Percentiles rank a stretch among this genome's conserved stretches.
Conservation (phyloP, 2,888 invertebrate species). For the Leucophenga montana region DNA sequence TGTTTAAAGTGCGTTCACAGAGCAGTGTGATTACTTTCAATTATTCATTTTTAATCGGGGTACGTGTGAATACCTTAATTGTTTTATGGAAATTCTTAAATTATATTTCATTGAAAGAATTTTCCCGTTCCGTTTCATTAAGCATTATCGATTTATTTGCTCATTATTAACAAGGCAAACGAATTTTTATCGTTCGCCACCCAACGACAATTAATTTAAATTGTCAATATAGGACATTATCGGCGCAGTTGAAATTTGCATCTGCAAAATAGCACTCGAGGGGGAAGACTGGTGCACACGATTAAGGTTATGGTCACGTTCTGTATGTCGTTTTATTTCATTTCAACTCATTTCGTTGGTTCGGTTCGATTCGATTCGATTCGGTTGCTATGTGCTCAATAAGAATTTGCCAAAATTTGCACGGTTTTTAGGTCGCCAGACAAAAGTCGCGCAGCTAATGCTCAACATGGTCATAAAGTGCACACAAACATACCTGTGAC, state of each 20-base stretch:
- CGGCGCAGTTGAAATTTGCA: constrained; percentile 8
- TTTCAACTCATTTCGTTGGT: background rate
- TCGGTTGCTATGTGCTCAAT: constrained; percentile 1
- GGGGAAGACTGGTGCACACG: background rate
- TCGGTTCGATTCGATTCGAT: no score
- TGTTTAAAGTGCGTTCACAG: no score
- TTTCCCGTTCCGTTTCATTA: no score
- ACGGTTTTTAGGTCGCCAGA: constrained; percentile 4
- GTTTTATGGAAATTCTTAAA: no score
- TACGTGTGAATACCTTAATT: no score
- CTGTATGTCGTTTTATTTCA: background rate
- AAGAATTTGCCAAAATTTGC: background rate
- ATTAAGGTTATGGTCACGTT: constrained; percentile 8
- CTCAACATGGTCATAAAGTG: constrained; percentile 14
- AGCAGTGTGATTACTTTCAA: no score
- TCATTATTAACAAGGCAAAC: no score
- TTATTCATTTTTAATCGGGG: no score
- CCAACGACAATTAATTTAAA: constrained; percentile 9
- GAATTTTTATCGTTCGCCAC: background rate
- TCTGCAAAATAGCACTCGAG: constrained; percentile 48
- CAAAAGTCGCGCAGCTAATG: constrained; percentile 10
- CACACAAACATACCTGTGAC: background rate
- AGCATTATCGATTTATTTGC: no score
- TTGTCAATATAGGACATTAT: constrained; percentile 16
- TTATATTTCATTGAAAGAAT: no score